phyloP scores from a whole-genome alignment of 2,113 vertebrate species.

The Actenoides lindsayi region DNA sequence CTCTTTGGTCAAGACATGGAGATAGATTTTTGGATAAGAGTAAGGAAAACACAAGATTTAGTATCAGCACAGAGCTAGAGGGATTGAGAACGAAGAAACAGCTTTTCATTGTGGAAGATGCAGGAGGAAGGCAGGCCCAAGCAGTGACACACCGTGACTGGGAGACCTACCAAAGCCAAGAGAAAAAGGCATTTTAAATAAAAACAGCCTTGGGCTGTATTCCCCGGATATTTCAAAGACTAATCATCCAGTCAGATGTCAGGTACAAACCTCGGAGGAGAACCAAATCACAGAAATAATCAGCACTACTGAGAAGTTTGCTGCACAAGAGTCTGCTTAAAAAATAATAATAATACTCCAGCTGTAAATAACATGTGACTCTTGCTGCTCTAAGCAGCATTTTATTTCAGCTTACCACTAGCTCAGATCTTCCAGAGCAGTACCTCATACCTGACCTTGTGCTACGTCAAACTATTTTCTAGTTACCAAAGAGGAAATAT shows the following conservation, averaged over 20 bases:
- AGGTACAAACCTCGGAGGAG: neutral
- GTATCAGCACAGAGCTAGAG: neutral
- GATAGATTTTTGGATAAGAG: neutral
- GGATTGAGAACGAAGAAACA: neutral
- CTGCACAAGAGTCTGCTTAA: slow-evolving; percentile 6
- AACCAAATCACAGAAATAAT: slow-evolving; percentile 21
- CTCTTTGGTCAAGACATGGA: neutral
- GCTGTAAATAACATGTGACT: slow-evolving; percentile 19
- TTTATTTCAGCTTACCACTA: slow-evolving; percentile 10
- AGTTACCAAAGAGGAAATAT: neutral
- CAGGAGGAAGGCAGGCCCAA: neutral
- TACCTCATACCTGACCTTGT: neutral
- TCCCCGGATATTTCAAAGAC: neutral
- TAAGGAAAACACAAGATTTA: neutral
- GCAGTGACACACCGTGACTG: neutral
- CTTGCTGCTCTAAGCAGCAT: slow-evolving; percentile 6
- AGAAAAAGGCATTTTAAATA: neutral
- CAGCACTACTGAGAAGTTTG: neutral
- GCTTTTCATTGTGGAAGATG: neutral
- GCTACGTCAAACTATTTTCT: neutral
- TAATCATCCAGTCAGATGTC: neutral
- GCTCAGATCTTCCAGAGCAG: neutral
- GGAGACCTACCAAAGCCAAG: neutral
- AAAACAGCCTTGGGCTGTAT: neutral
- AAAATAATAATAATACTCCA: slow-evolving; percentile 23